phyloP scores from a whole-genome alignment of 2,888 invertebrate genomes.

The Chironomus riparius region DNA sequence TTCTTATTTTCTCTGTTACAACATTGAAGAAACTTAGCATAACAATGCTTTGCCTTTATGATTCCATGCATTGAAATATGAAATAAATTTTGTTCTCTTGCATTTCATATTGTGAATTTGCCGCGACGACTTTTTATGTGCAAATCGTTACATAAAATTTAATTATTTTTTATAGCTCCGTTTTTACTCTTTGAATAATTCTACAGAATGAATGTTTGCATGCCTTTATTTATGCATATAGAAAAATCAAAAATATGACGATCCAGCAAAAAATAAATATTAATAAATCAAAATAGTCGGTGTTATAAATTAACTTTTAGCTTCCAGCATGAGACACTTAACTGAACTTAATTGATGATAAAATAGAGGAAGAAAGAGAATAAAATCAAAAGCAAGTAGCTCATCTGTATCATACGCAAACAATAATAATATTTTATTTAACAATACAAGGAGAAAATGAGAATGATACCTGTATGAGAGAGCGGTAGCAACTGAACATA shows the following conservation, averaged over 20 bases:
- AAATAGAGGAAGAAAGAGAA: neutral
- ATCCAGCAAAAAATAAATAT: too few relatives aligned
- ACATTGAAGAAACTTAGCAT: neutral
- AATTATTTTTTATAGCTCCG: neutral
- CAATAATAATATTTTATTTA: neutral
- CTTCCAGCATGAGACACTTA: too few relatives aligned
- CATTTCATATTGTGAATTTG: neutral
- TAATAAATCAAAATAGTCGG: too few relatives aligned
- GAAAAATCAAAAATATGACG: too few relatives aligned
- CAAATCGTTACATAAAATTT: neutral
- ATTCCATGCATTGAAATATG: neutral
- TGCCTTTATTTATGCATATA: too few relatives aligned
- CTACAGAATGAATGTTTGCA: too few relatives aligned
- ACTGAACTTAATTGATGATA: too few relatives aligned
- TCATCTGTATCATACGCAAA: neutral
- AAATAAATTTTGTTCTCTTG: neutral
- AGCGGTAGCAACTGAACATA: neutral
- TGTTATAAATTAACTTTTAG: too few relatives aligned
- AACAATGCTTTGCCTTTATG: neutral
- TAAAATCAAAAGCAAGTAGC: slow-evolving; percentile 3
- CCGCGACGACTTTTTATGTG: neutral
- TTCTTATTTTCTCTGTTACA: neutral
- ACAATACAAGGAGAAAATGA: neutral
- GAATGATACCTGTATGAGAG: neutral
- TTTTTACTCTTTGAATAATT: neutral